Evolutionary conservation across 2,797 vertebrate species (phyloP).

Genomic region (Cheracebus regulus): DNA sequence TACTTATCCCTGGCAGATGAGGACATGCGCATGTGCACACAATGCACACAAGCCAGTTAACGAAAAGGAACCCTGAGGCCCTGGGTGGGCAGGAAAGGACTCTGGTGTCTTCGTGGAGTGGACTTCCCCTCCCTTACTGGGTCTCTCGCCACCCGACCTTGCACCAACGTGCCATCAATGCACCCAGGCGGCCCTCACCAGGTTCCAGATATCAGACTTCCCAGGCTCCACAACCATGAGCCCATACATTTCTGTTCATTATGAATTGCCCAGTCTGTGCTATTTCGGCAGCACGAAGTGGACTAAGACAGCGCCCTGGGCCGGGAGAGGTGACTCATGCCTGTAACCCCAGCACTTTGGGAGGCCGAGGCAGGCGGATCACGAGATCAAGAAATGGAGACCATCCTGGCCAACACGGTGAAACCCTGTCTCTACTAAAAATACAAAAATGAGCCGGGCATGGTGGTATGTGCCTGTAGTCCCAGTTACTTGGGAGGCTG

Average conservation of each 20-base stretch:
- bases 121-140: background rate
- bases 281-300: background rate
- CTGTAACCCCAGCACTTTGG: too few relatives aligned
- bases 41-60: background rate
- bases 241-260: too few relatives aligned
- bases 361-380: too few relatives aligned
- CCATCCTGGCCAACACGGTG: too few relatives aligned
- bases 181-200: background rate
- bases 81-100: background rate
- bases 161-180: background rate
- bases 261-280: background rate
- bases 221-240: background rate
- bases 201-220: fast-evolving
- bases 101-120: background rate
- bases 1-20: background rate
- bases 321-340: too few relatives aligned
- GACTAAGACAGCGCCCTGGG: background rate
- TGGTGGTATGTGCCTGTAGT: too few relatives aligned
- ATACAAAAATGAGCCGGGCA: too few relatives aligned
- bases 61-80: background rate
- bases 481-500: too few relatives aligned
- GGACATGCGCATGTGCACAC: fast-evolving
- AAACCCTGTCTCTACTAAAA: too few relatives aligned
- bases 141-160: too few relatives aligned
- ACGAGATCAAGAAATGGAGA: too few relatives aligned